phyloP scores from a whole-genome alignment of 1,140 invertebrate genomes.

The Megathymus violae region DNA sequence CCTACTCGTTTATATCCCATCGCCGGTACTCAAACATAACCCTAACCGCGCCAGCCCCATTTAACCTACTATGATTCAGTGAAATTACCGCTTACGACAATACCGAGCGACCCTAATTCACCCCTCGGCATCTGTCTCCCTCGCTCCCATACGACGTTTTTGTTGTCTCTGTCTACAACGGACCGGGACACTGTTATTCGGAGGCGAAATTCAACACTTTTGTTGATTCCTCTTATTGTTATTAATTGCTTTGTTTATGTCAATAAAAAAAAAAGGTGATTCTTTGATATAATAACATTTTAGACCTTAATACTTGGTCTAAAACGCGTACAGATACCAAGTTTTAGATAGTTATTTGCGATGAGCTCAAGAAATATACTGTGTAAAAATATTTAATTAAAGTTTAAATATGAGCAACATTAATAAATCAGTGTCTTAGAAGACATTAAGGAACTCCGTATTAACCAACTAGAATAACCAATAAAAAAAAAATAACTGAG shows the following conservation, averaged over 20 bases:
- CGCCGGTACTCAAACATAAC: not conserved
- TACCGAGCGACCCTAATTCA: conserved; percentile 43
- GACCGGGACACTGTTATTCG: conserved; percentile 29
- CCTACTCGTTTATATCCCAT: not conserved
- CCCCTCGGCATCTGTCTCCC: conserved; percentile 26
- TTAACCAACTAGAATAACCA: no score
- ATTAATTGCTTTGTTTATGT: conserved; percentile 30
- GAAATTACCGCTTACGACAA: conserved; percentile 48
- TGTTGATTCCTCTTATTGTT: conserved; percentile 26
- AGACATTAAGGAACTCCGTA: no score
- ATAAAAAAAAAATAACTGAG: no score
- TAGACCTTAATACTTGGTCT: no score
- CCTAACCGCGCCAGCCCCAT: conserved; percentile 24
- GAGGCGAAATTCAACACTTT: conserved; percentile 32
- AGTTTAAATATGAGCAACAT: no score
- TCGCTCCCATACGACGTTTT: conserved; percentile 7
- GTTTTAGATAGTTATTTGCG: no score
- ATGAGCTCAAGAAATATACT: no score
- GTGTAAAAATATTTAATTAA: no score
- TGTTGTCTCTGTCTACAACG: conserved; percentile 22
- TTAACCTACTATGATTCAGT: conserved; percentile 40
- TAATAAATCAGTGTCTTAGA: no score
- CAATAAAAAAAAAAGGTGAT: no score
- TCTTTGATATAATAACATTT: no score
- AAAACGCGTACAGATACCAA: no score